phyloP scores from a whole-genome alignment of 2,888 invertebrate species.

The Erebia ligea region DNA sequence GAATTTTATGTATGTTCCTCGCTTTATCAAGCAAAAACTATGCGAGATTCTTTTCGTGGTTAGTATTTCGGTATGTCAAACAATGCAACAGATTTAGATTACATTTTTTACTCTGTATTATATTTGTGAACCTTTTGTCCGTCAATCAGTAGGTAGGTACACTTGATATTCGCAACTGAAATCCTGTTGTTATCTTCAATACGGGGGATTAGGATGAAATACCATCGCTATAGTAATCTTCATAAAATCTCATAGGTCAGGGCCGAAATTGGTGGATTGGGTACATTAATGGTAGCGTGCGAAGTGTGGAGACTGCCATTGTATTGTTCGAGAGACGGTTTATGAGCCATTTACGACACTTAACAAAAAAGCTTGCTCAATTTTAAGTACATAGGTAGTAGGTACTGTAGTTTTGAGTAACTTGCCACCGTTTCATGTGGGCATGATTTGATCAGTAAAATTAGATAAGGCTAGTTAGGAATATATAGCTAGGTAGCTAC shows the following conservation, averaged over 20 bases:
- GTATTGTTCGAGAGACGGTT: slow-evolving; percentile 7
- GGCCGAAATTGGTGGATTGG: slow-evolving; percentile 4
- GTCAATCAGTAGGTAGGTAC: slow-evolving; percentile 5
- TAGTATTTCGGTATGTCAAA: not conserved
- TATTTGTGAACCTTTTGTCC: not conserved
- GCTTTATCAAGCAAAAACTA: not conserved
- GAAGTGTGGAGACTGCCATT: not conserved
- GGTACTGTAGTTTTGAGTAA: too few relatives aligned
- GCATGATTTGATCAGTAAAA: too few relatives aligned
- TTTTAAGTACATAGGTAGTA: not conserved
- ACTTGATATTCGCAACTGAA: slow-evolving; percentile 6
- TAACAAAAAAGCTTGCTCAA: not conserved
- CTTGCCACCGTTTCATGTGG: too few relatives aligned
- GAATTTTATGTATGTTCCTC: not conserved
- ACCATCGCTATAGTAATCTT: not conserved
- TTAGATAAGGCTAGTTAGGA: too few relatives aligned
- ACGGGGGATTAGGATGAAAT: slow-evolving; percentile 2
- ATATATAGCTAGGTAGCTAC: too few relatives aligned
- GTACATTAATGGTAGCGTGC: slow-evolving; percentile 1
- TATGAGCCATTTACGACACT: slow-evolving; percentile 1
- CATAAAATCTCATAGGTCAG: slow-evolving; percentile 10
- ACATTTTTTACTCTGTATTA: not conserved
- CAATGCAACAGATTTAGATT: not conserved
- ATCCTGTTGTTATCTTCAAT: slow-evolving; percentile 19
- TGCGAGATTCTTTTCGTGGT: not conserved